Percentiles rank a stretch among this genome's conserved stretches.
phyloP scores from a whole-genome alignment of 1,140 invertebrate species.

The Caenorhabditis latens region DNA sequence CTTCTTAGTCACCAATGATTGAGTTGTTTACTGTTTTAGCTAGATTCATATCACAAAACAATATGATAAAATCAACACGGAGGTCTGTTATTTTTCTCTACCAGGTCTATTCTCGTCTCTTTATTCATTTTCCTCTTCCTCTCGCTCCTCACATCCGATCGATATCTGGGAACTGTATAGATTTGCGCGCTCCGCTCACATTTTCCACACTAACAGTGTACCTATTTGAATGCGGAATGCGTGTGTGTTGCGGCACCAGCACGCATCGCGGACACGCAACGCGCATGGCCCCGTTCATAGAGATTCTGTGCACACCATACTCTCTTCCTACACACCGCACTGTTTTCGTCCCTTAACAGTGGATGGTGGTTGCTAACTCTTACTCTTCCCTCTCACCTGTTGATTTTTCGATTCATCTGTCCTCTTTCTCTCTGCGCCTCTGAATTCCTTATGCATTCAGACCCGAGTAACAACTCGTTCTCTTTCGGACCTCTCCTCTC shows the following conservation, averaged over 20 bases:
- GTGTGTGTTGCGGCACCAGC: background rate
- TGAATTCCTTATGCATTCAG: background rate
- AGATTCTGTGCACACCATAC: background rate
- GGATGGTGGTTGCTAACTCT: background rate
- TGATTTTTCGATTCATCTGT: background rate
- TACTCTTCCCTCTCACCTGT: constrained; percentile 6
- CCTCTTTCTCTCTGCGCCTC: background rate
- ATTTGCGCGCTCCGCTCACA: background rate
- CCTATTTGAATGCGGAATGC: background rate
- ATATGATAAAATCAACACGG: no score
- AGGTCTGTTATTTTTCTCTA: background rate
- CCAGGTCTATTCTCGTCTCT: background rate
- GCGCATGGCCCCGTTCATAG: background rate
- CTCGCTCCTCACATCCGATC: background rate
- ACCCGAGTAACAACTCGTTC: background rate
- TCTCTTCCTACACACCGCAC: background rate
- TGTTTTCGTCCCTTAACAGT: constrained; percentile 17
- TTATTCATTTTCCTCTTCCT: background rate
- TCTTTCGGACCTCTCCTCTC: background rate
- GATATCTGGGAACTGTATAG: constrained; percentile 9
- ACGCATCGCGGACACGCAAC: constrained; percentile 29
- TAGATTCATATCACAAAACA: no score
- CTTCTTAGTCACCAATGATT: no score
- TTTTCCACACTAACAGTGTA: background rate
- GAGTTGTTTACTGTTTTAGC: no score